These are phyloP conservation scores for Eucidaris tribuloides DNA, from an alignment of 35 echinoderm and acorn worm genomes.

Conservation along the genomic window DNA sequence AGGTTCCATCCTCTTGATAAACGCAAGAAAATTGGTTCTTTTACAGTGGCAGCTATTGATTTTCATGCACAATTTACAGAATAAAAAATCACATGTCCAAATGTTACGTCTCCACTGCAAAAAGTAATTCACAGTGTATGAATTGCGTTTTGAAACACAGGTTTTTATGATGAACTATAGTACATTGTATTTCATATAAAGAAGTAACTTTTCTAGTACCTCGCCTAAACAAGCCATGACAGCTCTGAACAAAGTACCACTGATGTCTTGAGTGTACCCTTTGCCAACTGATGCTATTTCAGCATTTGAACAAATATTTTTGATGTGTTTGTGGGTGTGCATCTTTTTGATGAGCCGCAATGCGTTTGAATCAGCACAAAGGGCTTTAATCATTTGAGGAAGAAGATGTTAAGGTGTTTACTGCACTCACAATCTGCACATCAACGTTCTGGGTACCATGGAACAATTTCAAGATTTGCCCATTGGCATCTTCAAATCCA, in stretches of 20 bases:
- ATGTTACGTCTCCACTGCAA: background rate
- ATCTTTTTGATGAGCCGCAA: background rate
- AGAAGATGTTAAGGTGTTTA: background rate
- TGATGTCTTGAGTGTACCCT: background rate
- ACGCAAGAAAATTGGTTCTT: too few relatives aligned
- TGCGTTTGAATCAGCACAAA: background rate
- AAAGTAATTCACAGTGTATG: constrained; percentile 26
- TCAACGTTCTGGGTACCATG: constrained; percentile 32
- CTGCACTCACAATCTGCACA: constrained; percentile 16
- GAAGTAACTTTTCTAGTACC: background rate
- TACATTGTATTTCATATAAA: background rate
- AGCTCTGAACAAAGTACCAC: background rate
- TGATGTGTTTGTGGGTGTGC: background rate
- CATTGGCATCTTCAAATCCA: constrained; percentile 27
- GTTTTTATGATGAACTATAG: background rate
- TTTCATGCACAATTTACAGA: background rate
- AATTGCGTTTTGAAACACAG: background rate
- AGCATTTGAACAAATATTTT: background rate
- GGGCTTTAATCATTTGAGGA: background rate
- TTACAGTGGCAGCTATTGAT: too few relatives aligned
- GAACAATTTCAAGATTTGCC: constrained; percentile 12
- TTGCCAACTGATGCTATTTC: background rate
- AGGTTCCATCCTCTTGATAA: too few relatives aligned
- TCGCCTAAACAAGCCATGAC: background rate
- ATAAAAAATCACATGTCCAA: constrained; percentile 8